Evolutionary conservation across 2,113 vertebrate genomes (phyloP), one percentile per base, ranked within the genome.

Genomic region (Ardeotis arabs): DNA sequence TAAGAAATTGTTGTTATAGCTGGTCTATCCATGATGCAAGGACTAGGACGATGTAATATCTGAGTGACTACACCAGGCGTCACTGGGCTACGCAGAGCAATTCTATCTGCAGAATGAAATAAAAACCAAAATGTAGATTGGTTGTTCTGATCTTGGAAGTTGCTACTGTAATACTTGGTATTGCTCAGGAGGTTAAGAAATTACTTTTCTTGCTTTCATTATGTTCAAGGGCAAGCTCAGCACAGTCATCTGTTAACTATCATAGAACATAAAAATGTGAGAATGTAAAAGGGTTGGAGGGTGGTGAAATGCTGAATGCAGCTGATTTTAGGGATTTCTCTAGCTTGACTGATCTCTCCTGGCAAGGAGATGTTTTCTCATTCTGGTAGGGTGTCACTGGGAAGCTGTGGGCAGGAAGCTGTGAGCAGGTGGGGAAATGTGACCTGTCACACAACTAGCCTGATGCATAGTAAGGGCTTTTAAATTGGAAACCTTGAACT

Each of bases 1-100:
- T 15, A 66, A 41, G 79, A 90, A 67, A 84, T 81, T 74, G 23
- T 29, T 70, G 45, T 62, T 81, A 14, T 68, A 81, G 59, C 62
- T 70, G 64, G 12, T 55, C n/a, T 82, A 35, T 21, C 47, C 9
- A 14, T 60, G 44, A 41, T 37, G 22, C 45, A 60, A 90, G 15
- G 24, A 15, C 21, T 22, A 6, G 64, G 33, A 39, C 35, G 66
- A 68, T 8, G 24, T 19, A 83, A 62, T 53, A 49, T 7, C 4
- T 59, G 6, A 0, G 1, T 69, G 15, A 23, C 2, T 87, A 29
- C 13, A 12, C 3, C 35, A 35, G n/a, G 12, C 6, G 47, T 23
- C 23, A 11, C 14, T 21, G 44, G 12, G 9, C 7, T 53, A 1
- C 35, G 33, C 1, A 12, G 59, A 50, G 56, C 7, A 2, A 50